phyloP scores from a whole-genome alignment of 2,888 invertebrate species.

The Synergus laeviventris region DNA sequence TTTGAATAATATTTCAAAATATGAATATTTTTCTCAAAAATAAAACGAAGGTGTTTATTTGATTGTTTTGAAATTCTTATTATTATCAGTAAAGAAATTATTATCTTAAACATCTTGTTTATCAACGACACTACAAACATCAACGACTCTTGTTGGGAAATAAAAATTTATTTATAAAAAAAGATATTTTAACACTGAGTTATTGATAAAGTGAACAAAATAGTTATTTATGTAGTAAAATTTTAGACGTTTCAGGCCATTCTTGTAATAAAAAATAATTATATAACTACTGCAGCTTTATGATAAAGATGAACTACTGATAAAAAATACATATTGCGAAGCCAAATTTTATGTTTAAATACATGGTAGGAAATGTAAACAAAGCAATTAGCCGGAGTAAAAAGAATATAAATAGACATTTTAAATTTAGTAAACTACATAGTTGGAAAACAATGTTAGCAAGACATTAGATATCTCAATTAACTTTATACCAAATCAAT shows the following conservation, averaged over 20 bases:
- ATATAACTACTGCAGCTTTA: neutral
- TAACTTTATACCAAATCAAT: neutral
- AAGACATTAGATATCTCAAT: neutral
- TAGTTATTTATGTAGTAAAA: neutral
- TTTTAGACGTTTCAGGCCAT: neutral
- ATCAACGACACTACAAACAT: neutral
- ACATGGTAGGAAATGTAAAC: slow-evolving; percentile 23
- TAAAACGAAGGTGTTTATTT: neutral
- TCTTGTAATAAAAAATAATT: slow-evolving; percentile 1
- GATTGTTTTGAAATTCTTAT: neutral
- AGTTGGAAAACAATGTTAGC: neutral
- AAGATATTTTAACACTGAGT: neutral
- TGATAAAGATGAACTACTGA: slow-evolving; percentile 34
- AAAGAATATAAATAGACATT: neutral
- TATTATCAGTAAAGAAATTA: neutral
- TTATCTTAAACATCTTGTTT: neutral
- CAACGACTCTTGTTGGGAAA: neutral
- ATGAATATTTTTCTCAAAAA: neutral
- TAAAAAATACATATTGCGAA: too few relatives aligned
- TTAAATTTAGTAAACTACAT: neutral
- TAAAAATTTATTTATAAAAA: neutral
- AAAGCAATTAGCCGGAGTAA: neutral
- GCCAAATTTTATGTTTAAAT: too few relatives aligned
- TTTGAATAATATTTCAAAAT: neutral
- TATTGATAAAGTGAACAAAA: slow-evolving; percentile 5